A percentile compares a stretch with the other conserved stretches of the same genome.
phyloP scores from a whole-genome alignment of 2,888 invertebrate species.

The Stenchaetothrips biformis region DNA sequence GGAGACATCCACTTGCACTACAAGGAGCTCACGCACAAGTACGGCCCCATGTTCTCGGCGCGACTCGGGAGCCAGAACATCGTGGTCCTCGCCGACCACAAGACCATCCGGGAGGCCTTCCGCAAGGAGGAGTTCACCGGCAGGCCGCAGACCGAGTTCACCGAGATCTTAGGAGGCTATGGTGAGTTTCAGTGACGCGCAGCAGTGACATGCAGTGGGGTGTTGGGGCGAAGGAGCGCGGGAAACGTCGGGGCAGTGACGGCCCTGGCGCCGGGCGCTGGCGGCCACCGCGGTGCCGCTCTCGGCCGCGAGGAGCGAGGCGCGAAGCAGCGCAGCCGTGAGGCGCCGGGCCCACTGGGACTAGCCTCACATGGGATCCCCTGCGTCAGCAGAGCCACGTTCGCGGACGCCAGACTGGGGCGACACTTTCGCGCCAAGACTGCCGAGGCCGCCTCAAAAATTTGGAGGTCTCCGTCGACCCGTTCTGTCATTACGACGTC shows the following conservation, averaged over 20 bases:
- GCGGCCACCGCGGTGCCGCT: constrained; percentile 34
- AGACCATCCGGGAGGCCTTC: constrained; percentile 79
- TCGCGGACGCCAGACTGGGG: too few species aligned
- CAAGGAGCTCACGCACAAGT: constrained; percentile 67
- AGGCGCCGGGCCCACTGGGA: too few species aligned
- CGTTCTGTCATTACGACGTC: too few species aligned
- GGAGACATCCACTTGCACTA: constrained; percentile 70
- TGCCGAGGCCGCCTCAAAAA: too few species aligned
- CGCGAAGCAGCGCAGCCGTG: too few species aligned
- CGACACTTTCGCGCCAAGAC: too few species aligned
- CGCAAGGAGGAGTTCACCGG: constrained; percentile 82
- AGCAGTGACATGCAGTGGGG: constrained; percentile 38
- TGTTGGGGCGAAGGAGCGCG: constrained; percentile 32
- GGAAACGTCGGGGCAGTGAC: constrained; percentile 31
- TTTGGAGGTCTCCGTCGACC: too few species aligned
- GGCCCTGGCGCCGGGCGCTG: constrained; percentile 33
- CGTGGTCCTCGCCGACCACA: constrained; percentile 81
- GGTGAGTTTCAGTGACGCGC: constrained; percentile 58
- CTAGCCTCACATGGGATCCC: too few species aligned
- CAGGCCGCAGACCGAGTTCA: constrained; percentile 79
- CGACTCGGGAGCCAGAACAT: constrained; percentile 75
- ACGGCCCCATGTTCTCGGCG: constrained; percentile 77
- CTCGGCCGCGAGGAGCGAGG: constrained; percentile 27
- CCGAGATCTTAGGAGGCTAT: constrained; percentile 79
- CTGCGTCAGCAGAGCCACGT: too few species aligned